Conservation (phyloP, 2,113 vertebrate genomes). For the Calyptommatus sinebrachiatus region DNA sequence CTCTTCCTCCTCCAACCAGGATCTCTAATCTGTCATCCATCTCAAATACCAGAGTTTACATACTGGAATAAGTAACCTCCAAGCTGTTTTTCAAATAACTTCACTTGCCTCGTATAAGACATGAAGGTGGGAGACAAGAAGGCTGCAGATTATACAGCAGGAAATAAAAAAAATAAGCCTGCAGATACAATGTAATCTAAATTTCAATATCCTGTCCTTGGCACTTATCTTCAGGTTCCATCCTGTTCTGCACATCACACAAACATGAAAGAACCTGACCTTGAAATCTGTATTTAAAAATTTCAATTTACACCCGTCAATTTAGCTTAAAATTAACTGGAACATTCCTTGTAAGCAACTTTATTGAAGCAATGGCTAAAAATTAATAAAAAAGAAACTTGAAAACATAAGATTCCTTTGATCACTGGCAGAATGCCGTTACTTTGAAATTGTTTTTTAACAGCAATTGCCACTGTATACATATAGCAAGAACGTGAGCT, state of each 20-base stretch:
- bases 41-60: background rate
- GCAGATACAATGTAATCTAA: background rate
- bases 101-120: background rate
- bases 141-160: background rate
- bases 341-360: slow-evolving; percentile 14
- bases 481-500: background rate
- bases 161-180: background rate
- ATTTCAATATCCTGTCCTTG: background rate
- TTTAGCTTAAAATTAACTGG: background rate
- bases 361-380: background rate
- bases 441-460: background rate
- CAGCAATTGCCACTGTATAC: background rate
- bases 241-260: background rate
- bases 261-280: background rate
- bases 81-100: background rate
- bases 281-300: background rate
- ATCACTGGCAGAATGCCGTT: background rate
- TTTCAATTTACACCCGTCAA: background rate
- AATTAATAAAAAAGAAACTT: background rate
- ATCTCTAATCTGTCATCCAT: fast-evolving
- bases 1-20: too few species aligned
- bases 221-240: background rate
- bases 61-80: slow-evolving; percentile 1
- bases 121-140: background rate
- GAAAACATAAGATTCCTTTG: background rate